phyloP scores from a whole-genome alignment of 2,113 vertebrate genomes.

The Coracopsis vasa region DNA sequence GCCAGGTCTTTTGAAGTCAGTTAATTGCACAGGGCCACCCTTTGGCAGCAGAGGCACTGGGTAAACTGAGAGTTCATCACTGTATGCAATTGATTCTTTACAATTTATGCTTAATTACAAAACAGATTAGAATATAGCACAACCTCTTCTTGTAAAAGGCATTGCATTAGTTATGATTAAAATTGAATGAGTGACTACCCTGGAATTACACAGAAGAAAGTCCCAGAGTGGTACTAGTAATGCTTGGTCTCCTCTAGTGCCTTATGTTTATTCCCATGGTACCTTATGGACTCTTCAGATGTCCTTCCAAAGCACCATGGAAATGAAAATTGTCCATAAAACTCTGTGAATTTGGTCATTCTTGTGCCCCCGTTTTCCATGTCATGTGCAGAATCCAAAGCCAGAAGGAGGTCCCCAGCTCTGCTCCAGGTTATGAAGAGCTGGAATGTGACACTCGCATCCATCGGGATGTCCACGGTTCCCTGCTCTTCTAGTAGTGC shows the following conservation, averaged over 20 bases:
- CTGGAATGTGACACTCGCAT: accelerated
- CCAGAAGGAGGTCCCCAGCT: background rate
- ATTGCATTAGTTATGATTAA: slow-evolving; percentile 37
- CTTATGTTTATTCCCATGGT: background rate
- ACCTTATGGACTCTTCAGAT: background rate
- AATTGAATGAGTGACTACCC: slow-evolving; percentile 23
- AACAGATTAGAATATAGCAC: slow-evolving; percentile 33
- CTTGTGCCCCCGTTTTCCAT: background rate
- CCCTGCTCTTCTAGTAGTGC: background rate
- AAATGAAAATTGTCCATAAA: background rate
- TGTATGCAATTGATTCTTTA: slow-evolving; percentile 17
- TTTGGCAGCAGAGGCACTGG: background rate
- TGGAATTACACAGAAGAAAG: background rate
- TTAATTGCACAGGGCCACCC: background rate
- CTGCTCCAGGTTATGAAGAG: background rate
- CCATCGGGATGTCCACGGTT: accelerated
- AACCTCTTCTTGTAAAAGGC: slow-evolving; percentile 53
- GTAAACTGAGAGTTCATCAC: background rate
- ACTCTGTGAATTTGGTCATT: background rate
- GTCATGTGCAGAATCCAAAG: background rate
- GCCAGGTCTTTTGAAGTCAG: background rate
- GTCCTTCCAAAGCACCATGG: background rate
- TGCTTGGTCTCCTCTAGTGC: background rate
- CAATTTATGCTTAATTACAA: slow-evolving; percentile 56
- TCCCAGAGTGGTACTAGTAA: background rate